Conservation (phyloP, 2,888 invertebrate genomes). For the Chymomyza amoena region DNA sequence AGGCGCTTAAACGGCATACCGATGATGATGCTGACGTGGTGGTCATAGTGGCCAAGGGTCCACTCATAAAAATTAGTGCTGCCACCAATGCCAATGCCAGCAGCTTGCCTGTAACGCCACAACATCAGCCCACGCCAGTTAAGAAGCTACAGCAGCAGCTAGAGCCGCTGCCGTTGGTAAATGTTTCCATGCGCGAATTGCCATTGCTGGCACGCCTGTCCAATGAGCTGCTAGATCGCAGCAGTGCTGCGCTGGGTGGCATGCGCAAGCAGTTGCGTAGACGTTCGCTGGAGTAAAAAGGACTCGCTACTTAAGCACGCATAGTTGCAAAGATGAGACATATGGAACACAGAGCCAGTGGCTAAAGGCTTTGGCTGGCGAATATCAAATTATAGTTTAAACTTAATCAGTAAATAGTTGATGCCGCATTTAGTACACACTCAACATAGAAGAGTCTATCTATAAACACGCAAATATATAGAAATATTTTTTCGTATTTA, state of each 20-base stretch:
- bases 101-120: constrained; percentile 77
- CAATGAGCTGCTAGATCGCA: constrained; percentile 73
- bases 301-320: no score
- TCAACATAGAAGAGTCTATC: constrained; percentile 50
- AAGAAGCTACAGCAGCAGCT: constrained; percentile 76
- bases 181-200: constrained; percentile 78
- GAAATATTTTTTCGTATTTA: constrained; percentile 42
- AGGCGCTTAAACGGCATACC: constrained; percentile 57
- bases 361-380: constrained; percentile 16
- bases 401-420: constrained; percentile 53
- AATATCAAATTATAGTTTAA: constrained; percentile 65
- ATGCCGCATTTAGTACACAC: constrained; percentile 62
- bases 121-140: constrained; percentile 66
- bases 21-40: constrained; percentile 45
- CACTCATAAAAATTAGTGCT: constrained; percentile 47
- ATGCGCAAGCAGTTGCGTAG: constrained; percentile 56
- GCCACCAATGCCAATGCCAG: constrained; percentile 22
- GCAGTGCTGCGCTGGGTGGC: constrained; percentile 63
- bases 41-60: constrained; percentile 38
- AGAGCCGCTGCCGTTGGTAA: constrained; percentile 77
- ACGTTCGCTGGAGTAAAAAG: constrained; percentile 67
- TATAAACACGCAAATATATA: constrained; percentile 15
- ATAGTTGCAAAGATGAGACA: no score
- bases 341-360: background rate
- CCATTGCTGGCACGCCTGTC: constrained; percentile 77